Base-by-base conservation (phyloP, 1,140 invertebrate species). In the Psix sp. region DNA sequence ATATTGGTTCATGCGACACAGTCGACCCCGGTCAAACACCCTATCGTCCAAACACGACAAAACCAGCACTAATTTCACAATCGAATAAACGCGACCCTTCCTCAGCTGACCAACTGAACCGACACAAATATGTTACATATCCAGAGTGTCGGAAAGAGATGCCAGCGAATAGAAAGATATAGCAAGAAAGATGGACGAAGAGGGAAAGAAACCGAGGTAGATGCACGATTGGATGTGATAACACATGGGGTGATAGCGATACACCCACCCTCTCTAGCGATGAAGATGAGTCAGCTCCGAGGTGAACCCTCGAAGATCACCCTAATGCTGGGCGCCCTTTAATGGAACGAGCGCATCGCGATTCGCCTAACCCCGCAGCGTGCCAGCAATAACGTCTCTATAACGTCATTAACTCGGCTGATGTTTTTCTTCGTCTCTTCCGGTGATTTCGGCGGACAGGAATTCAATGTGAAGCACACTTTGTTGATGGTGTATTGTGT, bases 61-160 rank as follows among this genome's bases (percentile, higher is more conserved):
- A 84, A 87, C 82, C 85, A 86, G 84, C 65, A 85, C 84, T 87
- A 87, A 87, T 87, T 87, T 86, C 82, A 87, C 85, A 87, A 87
- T 82, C 83, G 85, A 87, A 86, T 85, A 86, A 85, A 84, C 81
- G 79, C 77, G 63, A 51, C 74, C 60, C 45, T 57, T 71, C 68
- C 54, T 65, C 62, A 65, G 40, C 26, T 60, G 70, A 76, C 52
- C 54, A 75, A 78, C 73, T 74, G 77, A 80, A 81, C 70, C 74
- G 79, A 82, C 75, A 79, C 77, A 80, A 78, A 80, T 77, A 68
- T 71, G 78, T 76, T 77, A 73, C 63, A 68, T 63, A 74, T 73
- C 56, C 59, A 52, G 51, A 59, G 57, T 49, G 59, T 36, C 24
- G 51, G 33, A 62, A 38, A 63, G 67, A 72, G 52, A 68, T 39